These are phyloP conservation scores for Parauchenoglanis ngamensis DNA, from an alignment of 2,797 vertebrate genomes.

Conservation along the genomic window DNA sequence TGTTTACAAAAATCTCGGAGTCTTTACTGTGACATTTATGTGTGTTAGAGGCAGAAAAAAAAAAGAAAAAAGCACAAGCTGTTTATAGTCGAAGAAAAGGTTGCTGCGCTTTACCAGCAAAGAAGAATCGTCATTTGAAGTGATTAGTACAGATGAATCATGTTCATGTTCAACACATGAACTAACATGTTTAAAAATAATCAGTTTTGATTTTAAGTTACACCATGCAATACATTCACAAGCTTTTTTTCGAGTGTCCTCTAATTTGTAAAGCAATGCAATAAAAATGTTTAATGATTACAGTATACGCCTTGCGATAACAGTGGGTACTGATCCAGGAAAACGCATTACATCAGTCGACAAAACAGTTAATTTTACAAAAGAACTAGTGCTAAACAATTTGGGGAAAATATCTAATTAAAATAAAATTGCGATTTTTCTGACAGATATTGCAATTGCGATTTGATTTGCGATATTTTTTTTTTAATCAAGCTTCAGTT, in stretches of 20 bases:
- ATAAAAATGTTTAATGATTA: neutral
- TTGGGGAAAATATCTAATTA: too few species aligned
- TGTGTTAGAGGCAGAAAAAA: neutral
- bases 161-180: neutral
- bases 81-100: neutral
- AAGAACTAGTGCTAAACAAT: too few species aligned
- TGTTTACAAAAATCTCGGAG: neutral
- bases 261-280: neutral
- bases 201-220: neutral
- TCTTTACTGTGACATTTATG: neutral
- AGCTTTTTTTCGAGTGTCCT: neutral
- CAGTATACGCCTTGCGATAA: neutral
- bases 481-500: too few species aligned
- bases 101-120: neutral
- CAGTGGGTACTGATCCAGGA: neutral
- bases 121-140: neutral
- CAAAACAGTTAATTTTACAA: neutral
- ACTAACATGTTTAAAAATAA: too few species aligned
- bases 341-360: neutral
- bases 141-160: neutral
- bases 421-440: too few species aligned
- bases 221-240: neutral
- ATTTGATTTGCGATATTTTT: too few species aligned
- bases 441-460: too few species aligned
- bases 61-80: neutral